These are phyloP conservation scores for Luehdorfia chinensis DNA, from an alignment of 1,140 invertebrate species.

Conservation along the genomic window DNA sequence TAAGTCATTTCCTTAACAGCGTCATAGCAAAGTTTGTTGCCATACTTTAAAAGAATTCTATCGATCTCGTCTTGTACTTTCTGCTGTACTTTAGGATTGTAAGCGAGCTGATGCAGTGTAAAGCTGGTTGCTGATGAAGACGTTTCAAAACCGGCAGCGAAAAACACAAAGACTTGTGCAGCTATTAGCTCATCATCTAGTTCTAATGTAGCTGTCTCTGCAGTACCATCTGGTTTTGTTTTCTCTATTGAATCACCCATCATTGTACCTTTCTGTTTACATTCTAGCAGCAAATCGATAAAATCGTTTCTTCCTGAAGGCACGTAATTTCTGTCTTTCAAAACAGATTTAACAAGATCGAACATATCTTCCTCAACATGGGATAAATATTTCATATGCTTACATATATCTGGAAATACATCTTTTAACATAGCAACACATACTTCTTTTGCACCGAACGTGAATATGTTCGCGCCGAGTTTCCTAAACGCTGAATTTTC, in stretches of 20 bases:
- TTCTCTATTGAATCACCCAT: slow-evolving; percentile 49
- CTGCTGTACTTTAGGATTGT: slow-evolving; percentile 19
- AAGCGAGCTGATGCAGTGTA: slow-evolving; percentile 23
- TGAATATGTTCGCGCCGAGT: slow-evolving; percentile 42
- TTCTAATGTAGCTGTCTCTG: slow-evolving; percentile 30
- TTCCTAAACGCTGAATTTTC: slow-evolving; percentile 40
- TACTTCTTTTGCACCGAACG: slow-evolving; percentile 2
- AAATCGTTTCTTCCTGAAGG: slow-evolving; percentile 73
- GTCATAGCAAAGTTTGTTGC: slow-evolving; percentile 27
- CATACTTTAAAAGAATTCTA: slow-evolving; percentile 20
- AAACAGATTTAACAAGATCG: slow-evolving; percentile 37
- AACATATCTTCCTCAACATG: slow-evolving; percentile 23
- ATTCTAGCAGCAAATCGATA: slow-evolving; percentile 75
- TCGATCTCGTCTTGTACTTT: slow-evolving; percentile 25
- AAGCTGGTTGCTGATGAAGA: slow-evolving; percentile 20
- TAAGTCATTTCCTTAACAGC: slow-evolving; percentile 20
- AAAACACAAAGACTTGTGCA: slow-evolving; percentile 32
- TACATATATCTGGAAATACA: slow-evolving; percentile 25
- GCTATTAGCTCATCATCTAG: slow-evolving; percentile 47
- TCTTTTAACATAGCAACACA: slow-evolving; percentile 23
- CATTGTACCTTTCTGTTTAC: slow-evolving; percentile 49
- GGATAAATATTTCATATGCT: slow-evolving; percentile 17
- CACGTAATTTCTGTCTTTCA: slow-evolving; percentile 59
- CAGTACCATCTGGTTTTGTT: slow-evolving; percentile 34
- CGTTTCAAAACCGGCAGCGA: slow-evolving; percentile 28